phyloP scores from a whole-genome alignment of 2,113 vertebrate species.

The Falcunculus frontatus region DNA sequence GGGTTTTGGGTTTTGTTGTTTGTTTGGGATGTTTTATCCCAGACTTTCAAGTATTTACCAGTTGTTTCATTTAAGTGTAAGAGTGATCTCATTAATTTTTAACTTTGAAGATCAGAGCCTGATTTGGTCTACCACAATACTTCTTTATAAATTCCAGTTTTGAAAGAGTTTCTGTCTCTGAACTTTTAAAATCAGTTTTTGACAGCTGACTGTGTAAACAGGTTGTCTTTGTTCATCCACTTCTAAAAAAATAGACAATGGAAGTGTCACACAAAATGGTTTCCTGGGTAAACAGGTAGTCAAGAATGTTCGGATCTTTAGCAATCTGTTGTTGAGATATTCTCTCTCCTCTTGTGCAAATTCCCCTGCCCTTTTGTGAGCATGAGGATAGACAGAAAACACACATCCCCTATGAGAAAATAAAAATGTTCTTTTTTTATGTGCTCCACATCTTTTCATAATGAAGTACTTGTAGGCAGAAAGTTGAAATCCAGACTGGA shows the following conservation, averaged over 20 bases:
- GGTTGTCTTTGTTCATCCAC: not conserved
- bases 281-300: not conserved
- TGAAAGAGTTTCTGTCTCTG: not conserved
- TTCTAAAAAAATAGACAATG: not conserved
- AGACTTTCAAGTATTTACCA: not conserved
- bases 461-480: not conserved
- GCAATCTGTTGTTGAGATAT: not conserved
- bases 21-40: not conserved
- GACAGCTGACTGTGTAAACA: not conserved
- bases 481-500: not conserved
- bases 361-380: not conserved
- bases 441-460: not conserved
- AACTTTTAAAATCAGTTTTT: not conserved
- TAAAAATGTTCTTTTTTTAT: not conserved
- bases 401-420: not conserved
- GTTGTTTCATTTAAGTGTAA: not conserved
- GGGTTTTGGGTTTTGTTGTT: not conserved
- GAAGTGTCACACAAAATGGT: not conserved
- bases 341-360: not conserved
- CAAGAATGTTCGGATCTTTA: not conserved
- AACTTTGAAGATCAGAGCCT: not conserved
- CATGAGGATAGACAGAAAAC: not conserved
- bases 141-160: not conserved
- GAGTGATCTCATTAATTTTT: not conserved
- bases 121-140: not conserved